phyloP scores from a whole-genome alignment of 2,888 invertebrate species.

The Drosophila picticornis region DNA sequence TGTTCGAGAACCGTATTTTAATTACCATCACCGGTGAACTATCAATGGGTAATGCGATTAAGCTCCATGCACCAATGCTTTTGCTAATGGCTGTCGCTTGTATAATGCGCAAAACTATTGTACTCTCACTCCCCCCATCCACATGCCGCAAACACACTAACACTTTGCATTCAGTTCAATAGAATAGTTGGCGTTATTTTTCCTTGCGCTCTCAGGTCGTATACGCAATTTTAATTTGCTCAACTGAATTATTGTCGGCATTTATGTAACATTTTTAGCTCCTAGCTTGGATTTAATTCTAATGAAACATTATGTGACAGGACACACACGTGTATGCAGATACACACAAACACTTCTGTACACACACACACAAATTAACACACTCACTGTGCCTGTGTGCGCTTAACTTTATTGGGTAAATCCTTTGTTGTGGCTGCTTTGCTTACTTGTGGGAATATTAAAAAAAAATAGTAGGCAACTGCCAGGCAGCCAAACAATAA shows the following conservation, averaged over 20 bases:
- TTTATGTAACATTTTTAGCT: slow-evolving; percentile 67
- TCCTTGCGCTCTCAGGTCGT: slow-evolving; percentile 38
- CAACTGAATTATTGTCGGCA: slow-evolving; percentile 68
- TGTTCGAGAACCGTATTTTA: slow-evolving; percentile 55
- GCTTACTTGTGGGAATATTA: slow-evolving; percentile 40
- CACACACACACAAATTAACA: slow-evolving; percentile 15
- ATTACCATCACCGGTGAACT: slow-evolving; percentile 63
- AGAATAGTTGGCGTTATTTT: slow-evolving; percentile 22
- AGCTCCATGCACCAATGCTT: slow-evolving; percentile 22
- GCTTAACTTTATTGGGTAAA: slow-evolving; percentile 59
- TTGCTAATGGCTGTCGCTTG: slow-evolving; percentile 29
- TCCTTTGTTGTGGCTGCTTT: slow-evolving; percentile 69
- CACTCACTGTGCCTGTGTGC: background rate
- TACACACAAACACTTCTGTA: background rate
- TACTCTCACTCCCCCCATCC: background rate
- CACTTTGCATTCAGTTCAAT: slow-evolving; percentile 11
- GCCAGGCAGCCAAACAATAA: slow-evolving; percentile 28
- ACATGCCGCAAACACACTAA: background rate
- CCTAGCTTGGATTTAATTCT: slow-evolving; percentile 54
- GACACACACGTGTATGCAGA: slow-evolving; percentile 3
- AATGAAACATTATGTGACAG: slow-evolving; percentile 76
- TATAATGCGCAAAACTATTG: slow-evolving; percentile 18
- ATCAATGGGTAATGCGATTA: slow-evolving; percentile 76
- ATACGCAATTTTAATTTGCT: slow-evolving; percentile 70
- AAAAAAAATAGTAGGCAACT: slow-evolving; percentile 37